phyloP scores from a whole-genome alignment of 2,888 invertebrate species.

The Xestia sexstrigata region DNA sequence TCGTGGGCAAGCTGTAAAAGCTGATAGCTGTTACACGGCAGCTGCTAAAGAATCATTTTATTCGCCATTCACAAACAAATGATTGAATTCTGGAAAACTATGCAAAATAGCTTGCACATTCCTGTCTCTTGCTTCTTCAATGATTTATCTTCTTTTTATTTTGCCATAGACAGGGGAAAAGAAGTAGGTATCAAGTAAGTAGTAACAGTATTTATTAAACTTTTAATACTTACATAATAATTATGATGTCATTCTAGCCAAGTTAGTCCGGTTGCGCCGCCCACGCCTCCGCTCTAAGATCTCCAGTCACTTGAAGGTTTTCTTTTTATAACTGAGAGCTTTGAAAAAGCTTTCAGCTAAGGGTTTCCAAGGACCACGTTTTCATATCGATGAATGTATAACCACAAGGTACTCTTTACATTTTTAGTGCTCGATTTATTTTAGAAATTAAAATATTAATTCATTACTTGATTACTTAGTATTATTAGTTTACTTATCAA shows the following conservation, averaged over 20 bases:
- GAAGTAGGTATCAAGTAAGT: neutral
- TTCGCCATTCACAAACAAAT: neutral
- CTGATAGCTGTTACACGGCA: neutral
- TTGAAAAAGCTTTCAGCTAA: slow-evolving; percentile 13
- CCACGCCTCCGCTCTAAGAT: neutral
- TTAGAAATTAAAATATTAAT: neutral
- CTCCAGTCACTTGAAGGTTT: slow-evolving; percentile 1
- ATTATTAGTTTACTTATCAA: neutral
- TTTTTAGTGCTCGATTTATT: neutral
- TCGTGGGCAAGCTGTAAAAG: neutral
- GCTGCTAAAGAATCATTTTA: neutral
- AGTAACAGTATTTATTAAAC: neutral
- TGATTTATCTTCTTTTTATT: neutral
- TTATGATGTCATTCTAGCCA: neutral
- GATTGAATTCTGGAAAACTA: neutral
- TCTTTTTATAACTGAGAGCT: neutral
- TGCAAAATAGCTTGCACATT: neutral
- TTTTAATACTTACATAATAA: too few relatives aligned
- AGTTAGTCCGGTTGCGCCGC: neutral
- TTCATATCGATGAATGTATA: neutral
- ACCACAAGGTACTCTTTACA: neutral
- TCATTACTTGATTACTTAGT: neutral
- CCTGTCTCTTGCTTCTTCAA: neutral
- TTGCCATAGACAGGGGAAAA: neutral
- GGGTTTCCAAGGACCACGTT: neutral